Base-by-base conservation (phyloP, 2,797 vertebrate species). In the Apogon hyalosoma region DNA sequence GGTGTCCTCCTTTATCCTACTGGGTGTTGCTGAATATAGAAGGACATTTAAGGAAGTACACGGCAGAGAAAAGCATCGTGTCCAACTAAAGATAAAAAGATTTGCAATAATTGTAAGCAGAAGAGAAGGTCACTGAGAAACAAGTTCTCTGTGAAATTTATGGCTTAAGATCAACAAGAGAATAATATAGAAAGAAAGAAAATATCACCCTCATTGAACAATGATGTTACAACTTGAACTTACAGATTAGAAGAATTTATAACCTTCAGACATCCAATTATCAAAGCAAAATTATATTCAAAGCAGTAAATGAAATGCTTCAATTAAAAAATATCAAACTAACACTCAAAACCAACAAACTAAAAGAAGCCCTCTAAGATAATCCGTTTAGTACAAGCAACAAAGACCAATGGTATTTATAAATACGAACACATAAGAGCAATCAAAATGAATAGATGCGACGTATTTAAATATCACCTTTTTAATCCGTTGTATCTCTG, bases 1-100 rank as follows among this genome's bases (percentile, higher is more conserved):
- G 16, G 16, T 38, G 55, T 71, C 63, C 56, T 55, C 18, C 62
- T 33, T 55, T 67, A 50, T 57, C 73, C 52, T 67, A 36, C 36
- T 47, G 13, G 2, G 38, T 69, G 45, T 12, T 40, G 21, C 9
- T 69, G 15, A 41, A 60, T 38, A 42, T 21, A 60, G 3, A 47
- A 15, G 21, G 16, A 63, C 0, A 48, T 18, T 15, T 6, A 40
- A 31, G 40, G 54, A 47, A 21, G 40, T 31, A 19, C 24, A 42
- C 52, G 43, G 4, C 24, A 65, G 39, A 63, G 49, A 40, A 73
- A 62, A 43, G 28, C 4, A 52, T 42, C 14, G 3, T 24, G 28
- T 36, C 28, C 16, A 24, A 56, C 6, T 14, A 18, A 13, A 69
- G 67, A 43, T 57, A 69, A 57, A 57, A 43, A 59, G 1, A 19